A percentile compares a stretch with the other conserved stretches of the same genome.
Evolutionary conservation across 2,113 vertebrate species (phyloP).

Genomic region (Ciconia boyciana): DNA sequence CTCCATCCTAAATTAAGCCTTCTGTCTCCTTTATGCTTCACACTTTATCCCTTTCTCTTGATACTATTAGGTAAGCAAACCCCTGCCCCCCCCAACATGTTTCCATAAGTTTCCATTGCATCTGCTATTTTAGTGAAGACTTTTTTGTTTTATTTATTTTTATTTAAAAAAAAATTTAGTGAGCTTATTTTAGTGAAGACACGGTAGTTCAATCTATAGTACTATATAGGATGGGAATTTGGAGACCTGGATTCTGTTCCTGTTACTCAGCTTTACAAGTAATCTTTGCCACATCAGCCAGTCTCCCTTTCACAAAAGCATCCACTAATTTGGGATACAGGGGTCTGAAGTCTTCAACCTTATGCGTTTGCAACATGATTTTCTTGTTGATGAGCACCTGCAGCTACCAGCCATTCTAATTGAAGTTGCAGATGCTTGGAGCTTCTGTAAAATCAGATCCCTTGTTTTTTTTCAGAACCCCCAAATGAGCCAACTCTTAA

Average conservation of each 20-base stretch:
- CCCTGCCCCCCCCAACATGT: accelerated
- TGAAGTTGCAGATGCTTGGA: not conserved
- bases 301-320: not conserved
- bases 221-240: not conserved
- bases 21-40: not conserved
- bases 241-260: not conserved
- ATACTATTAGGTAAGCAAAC: not conserved
- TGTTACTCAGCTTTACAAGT: not conserved
- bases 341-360: not conserved
- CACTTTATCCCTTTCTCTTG: not conserved
- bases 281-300: not conserved
- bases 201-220: not conserved
- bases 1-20: not conserved
- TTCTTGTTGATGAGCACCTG: not conserved
- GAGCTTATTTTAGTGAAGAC: not conserved
- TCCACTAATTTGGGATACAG: not conserved
- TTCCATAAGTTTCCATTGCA: not conserved
- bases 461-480: not conserved
- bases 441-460: not conserved
- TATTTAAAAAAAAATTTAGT: not conserved
- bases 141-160: not conserved
- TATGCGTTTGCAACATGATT: not conserved
- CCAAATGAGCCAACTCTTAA: not conserved
- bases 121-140: not conserved
- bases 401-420: not conserved